phyloP scores from a whole-genome alignment of 1,140 invertebrate genomes.

The Homarus americanus region DNA sequence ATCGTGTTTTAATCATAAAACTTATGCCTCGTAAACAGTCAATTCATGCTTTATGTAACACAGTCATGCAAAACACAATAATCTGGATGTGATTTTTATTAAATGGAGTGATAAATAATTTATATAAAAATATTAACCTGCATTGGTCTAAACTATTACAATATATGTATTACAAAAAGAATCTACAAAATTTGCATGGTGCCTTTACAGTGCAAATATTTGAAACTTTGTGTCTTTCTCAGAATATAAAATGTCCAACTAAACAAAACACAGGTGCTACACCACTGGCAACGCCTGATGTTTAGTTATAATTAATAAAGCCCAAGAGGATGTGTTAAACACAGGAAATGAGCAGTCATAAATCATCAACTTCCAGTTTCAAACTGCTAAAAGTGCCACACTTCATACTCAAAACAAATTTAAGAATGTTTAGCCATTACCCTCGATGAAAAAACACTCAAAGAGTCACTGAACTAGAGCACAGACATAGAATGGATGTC shows the following conservation, averaged over 20 bases:
- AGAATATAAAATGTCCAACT: background rate
- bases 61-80: conserved; percentile 61
- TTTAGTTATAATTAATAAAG: background rate
- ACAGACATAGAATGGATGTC: background rate
- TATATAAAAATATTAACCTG: conserved; percentile 62
- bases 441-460: background rate
- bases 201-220: conserved; percentile 25
- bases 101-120: conserved; percentile 58
- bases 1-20: background rate
- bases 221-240: background rate
- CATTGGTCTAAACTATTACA: conserved; percentile 62
- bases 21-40: background rate
- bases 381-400: background rate
- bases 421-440: background rate
- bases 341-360: background rate
- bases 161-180: conserved; percentile 50
- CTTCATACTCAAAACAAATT: background rate
- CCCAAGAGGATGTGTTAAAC: background rate
- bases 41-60: background rate
- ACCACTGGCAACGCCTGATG: background rate
- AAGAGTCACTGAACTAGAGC: background rate
- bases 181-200: conserved; percentile 41
- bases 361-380: background rate
- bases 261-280: background rate
- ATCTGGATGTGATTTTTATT: conserved; percentile 61